Conservation (phyloP, 2,797 vertebrate genomes). For the Petrocephalus schoutedeni region DNA sequence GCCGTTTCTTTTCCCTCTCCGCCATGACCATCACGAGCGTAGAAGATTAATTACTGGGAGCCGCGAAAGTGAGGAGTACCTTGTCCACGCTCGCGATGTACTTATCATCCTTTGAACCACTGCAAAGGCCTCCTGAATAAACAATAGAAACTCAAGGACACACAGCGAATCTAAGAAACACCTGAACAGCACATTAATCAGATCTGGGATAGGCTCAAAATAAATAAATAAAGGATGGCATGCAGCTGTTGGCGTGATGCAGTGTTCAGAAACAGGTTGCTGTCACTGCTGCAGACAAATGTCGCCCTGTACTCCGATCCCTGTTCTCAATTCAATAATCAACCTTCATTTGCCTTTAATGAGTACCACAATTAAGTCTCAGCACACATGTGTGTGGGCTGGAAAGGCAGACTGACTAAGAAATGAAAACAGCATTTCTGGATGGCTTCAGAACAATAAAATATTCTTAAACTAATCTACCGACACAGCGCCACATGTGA, state of each 20-base stretch:
- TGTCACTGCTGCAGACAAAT: background rate
- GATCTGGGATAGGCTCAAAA: background rate
- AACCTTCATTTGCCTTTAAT: constrained; percentile 9
- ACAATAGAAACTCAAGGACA: background rate
- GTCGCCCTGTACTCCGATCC: background rate
- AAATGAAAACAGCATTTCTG: background rate
- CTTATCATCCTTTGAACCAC: background rate
- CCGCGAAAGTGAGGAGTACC: background rate
- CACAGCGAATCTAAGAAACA: background rate
- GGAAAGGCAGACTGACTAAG: background rate
- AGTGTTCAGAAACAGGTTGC: background rate
- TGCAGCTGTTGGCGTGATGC: background rate
- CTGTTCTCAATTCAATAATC: background rate
- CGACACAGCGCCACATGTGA: background rate
- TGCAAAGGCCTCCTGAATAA: background rate
- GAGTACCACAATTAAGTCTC: background rate
- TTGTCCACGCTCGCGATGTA: background rate
- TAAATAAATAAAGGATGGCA: background rate
- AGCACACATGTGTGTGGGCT: constrained; percentile 1
- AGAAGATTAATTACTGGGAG: constrained; percentile 16
- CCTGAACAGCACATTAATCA: constrained; percentile 14
- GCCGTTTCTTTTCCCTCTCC: background rate
- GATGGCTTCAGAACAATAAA: background rate
- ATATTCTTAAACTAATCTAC: background rate
- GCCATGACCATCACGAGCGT: background rate